These are phyloP conservation scores for Scaptomyza polygonia DNA, from an alignment of 2,888 invertebrate genomes.

Conservation along the genomic window DNA sequence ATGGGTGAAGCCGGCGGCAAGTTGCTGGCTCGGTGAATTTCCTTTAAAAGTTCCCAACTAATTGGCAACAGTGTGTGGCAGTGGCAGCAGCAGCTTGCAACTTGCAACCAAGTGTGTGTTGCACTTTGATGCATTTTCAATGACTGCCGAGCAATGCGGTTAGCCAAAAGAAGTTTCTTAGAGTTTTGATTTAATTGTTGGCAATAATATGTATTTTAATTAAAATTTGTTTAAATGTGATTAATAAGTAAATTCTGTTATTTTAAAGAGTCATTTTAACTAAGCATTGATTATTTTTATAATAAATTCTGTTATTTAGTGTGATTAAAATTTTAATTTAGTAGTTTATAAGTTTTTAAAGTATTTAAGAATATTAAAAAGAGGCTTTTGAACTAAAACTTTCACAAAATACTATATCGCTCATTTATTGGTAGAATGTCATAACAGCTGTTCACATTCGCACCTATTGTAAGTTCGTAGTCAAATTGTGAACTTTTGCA, in stretches of 20 bases:
- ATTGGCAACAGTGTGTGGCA: slow-evolving; percentile 35
- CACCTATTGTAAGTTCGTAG: not conserved
- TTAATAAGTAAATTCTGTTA: too few species aligned
- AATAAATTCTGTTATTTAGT: too few species aligned
- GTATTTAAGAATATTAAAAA: too few species aligned
- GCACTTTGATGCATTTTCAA: not conserved
- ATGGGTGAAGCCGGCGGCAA: not conserved
- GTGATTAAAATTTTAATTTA: too few species aligned
- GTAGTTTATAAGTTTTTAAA: too few species aligned
- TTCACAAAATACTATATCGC: too few species aligned
- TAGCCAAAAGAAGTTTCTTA: not conserved
- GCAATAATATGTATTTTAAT: not conserved
- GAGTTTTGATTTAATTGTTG: not conserved
- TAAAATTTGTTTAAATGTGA: not conserved
- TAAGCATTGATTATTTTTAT: too few species aligned
- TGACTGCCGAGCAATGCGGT: not conserved
- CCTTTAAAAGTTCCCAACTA: slow-evolving; percentile 34
- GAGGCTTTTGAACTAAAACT: too few species aligned
- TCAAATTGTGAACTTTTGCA: slow-evolving; percentile 9
- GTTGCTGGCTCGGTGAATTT: slow-evolving; percentile 15
- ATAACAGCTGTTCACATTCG: slow-evolving; percentile 13
- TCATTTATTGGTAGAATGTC: too few species aligned
- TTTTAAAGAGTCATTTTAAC: too few species aligned
- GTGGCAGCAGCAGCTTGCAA: slow-evolving; percentile 19
- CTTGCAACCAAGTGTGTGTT: slow-evolving; percentile 19